Evolutionary conservation across 2,113 vertebrate genomes (phyloP).

Genomic region (Okapia johnstoni): DNA sequence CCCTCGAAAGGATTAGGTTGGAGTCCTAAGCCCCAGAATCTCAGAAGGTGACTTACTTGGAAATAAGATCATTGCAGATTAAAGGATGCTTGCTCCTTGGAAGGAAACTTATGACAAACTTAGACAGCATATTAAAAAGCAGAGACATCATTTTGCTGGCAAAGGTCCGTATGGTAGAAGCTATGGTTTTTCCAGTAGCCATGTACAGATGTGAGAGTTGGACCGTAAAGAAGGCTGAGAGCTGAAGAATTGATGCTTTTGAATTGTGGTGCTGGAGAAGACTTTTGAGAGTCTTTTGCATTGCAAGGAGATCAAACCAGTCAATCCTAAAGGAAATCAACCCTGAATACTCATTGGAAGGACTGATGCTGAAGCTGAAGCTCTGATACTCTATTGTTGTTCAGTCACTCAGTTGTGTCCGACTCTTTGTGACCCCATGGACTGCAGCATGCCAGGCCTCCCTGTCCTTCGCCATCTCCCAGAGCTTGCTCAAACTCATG

Average conservation of each 20-base stretch:
- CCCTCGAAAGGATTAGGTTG: background rate
- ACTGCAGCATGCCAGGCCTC: background rate
- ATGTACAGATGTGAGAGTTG: background rate
- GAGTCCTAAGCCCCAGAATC: background rate
- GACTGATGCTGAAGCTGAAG: background rate
- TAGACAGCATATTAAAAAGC: background rate
- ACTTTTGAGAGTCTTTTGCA: background rate
- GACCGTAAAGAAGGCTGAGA: background rate
- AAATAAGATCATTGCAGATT: background rate
- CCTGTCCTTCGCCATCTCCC: background rate
- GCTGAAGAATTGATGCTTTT: background rate
- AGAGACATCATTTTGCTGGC: background rate
- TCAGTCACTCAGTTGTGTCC: background rate
- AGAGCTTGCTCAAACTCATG: background rate
- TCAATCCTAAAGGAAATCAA: background rate
- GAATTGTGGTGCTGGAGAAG: background rate
- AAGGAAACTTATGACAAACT: background rate
- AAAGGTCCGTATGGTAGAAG: background rate
- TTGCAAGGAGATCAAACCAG: background rate
- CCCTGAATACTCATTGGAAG: background rate
- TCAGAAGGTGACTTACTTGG: too few relatives aligned
- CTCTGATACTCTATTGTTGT: background rate
- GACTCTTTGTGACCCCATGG: background rate
- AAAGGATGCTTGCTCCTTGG: background rate
- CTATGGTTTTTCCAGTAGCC: background rate